Evolutionary conservation across 1,140 invertebrate genomes (phyloP), one percentile per base, ranked within the genome.

Genomic region (Muscidifurax raptorellus): DNA sequence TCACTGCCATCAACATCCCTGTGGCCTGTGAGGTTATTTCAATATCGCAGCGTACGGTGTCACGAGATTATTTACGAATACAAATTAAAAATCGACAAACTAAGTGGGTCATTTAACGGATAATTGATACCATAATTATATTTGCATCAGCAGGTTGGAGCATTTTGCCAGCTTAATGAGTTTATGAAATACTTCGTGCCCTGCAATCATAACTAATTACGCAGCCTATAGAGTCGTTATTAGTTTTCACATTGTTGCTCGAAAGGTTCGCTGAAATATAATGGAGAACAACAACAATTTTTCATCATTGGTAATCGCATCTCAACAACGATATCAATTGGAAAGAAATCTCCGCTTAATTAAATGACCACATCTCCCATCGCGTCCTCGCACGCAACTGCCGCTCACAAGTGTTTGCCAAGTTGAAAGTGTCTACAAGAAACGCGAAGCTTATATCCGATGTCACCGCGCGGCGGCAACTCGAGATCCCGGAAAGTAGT

Each of bases 381-480:
- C 22, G n/a, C 52, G 13, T 9, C 3, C 22, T 12, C 52, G 15
- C 52, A n/a, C 3, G 22, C 15, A 59, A 22, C 4, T n/a, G n/a
- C n/a, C n/a, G n/a, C n/a, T 59, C 52, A 5, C 52, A 59, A 59
- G 52, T 59, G 52, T 59, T 59, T 59, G n/a, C 36, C 32, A 40
- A 36, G 32, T 74, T 74, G 72, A 74, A 74, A 74, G 36, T 18
- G 22, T 74, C 30, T 28, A 18, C 32, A 74, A 59, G 52, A 59
- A 59, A 59, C 52, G 52, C 52, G 52, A 59, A 59, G 52, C 52
- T 59, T 59, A 59, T 59, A 59, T 59, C 22, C 52, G 52, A 7
- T 74, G 72, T 32, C 28, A 30, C 27, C 67, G 28, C 30, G 15
- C 71, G 32, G 32, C 13, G 71, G 71, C 66, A 69, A 27, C 66